Base-by-base conservation (phyloP, 2,113 vertebrate genomes). In the Arothron firmamentum region DNA sequence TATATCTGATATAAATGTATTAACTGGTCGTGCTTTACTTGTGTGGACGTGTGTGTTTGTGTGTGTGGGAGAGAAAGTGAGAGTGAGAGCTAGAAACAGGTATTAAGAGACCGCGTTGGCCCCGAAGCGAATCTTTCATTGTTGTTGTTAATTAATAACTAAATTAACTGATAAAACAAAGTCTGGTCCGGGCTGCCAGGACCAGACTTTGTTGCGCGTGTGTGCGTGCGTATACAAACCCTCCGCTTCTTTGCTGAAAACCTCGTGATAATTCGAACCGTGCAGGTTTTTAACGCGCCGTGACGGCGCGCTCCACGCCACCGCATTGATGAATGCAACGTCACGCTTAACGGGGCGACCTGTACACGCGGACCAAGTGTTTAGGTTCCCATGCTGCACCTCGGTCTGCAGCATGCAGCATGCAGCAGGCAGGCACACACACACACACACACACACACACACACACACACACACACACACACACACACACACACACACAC, bases 301-400 rank as follows among this genome's bases (percentile, higher is more conserved):
- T 87, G 85, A 87, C 85, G 48, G 80, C 72, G 78, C 82, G 55
- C 84, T 81, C 78, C 77, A 77, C 64, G 83, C 42, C 13, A 67
- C 1, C 66, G 64, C 77, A 80, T 87, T 87, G 72, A 87, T 64
- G 66, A 70, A 77, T 72, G 76, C 48, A 57, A 67, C 65, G 78
- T 53, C 70, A 15, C 41, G 77, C 59, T 80, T 71, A 72, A 48
- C 71, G 34, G 57, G 59, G 38, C 60, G 78, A 81, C 63, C 74
- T 79, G 74, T 76, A 50, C 71, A 59, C 69, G 67, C 68, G 66
- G 42, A 79, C 18, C 85, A 85, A 81, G 74, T 87, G 85, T 85
- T 83, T 31, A 23, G 19, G 82, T 87, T 87, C 85, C 85, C 85
- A 87, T 62, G 85, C 64, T 16, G 52, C 2, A 48, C 50, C 75